phyloP scores from a whole-genome alignment of 2,888 invertebrate genomes.

The Xestia rhomboidea region DNA sequence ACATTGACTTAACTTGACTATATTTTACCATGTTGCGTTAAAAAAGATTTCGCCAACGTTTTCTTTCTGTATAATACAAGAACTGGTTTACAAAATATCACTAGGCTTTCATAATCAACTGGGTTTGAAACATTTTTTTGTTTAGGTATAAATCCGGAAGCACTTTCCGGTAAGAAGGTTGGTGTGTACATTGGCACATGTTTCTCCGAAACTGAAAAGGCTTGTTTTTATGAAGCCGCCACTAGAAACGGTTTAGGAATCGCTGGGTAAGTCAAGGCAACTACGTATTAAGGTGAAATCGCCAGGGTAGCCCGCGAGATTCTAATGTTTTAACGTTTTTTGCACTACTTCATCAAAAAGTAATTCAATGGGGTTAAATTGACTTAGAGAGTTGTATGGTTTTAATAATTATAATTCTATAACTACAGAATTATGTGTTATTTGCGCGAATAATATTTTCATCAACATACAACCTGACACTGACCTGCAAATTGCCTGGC shows the following conservation, averaged over 20 bases:
- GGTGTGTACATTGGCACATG: conserved; percentile 85
- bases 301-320: no score
- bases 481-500: no score
- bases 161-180: conserved; percentile 88
- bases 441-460: no score
- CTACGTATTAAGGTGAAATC: not conserved
- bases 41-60: not conserved
- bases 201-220: conserved; percentile 91
- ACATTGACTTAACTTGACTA: not conserved
- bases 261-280: conserved; percentile 72
- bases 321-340: no score
- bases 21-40: not conserved
- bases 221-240: conserved; percentile 76
- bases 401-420: no score
- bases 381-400: no score
- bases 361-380: no score
- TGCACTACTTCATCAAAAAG: no score
- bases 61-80: not conserved
- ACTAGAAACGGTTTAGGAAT: conserved; percentile 73
- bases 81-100: not conserved
- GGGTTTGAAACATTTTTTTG: not conserved
- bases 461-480: no score
- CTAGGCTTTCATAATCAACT: not conserved
- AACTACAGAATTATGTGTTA: no score
- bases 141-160: conserved; percentile 91